Evolutionary conservation across 2,888 invertebrate genomes (phyloP).

Genomic region (Lithosia quadra): DNA sequence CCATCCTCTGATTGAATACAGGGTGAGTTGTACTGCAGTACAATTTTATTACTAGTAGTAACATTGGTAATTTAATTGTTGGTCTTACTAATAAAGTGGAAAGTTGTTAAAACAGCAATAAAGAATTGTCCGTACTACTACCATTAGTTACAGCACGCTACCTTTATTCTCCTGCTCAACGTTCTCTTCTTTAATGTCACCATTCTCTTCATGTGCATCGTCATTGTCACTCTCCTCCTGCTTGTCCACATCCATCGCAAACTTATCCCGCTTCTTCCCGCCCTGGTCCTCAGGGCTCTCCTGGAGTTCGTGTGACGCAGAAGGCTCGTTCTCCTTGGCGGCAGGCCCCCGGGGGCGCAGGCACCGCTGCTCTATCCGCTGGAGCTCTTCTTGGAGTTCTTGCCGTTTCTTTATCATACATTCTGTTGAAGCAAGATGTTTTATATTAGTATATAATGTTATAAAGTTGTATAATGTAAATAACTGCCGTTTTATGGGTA

Average conservation of each 20-base stretch:
- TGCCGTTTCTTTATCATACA: conserved; percentile 88
- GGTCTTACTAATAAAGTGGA: too few species aligned
- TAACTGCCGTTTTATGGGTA: too few species aligned
- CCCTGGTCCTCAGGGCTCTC: conserved; percentile 32
- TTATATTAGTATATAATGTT: background rate
- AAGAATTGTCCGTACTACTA: background rate
- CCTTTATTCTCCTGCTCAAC: conserved; percentile 27
- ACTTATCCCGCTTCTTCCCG: conserved; percentile 45
- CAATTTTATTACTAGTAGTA: too few species aligned
- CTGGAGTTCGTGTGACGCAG: conserved; percentile 35
- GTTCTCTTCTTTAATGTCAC: conserved; percentile 33
- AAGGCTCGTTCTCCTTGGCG: conserved; percentile 73
- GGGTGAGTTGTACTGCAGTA: too few species aligned
- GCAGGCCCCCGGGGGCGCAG: conserved; percentile 58
- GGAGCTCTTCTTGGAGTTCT: conserved; percentile 89
- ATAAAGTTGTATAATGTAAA: too few species aligned
- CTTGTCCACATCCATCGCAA: conserved; percentile 60
- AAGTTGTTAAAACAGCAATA: too few species aligned
- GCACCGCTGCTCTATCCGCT: conserved; percentile 87
- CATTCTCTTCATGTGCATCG: conserved; percentile 62
- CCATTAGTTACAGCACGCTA: too few species aligned
- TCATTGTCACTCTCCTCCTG: conserved; percentile 83
- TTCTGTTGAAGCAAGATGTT: conserved; percentile 70
- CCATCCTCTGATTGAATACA: too few species aligned
- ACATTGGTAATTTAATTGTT: too few species aligned